Evolutionary conservation across 2,113 vertebrate genomes (phyloP).

Genomic region (Apodemus speciosus): DNA sequence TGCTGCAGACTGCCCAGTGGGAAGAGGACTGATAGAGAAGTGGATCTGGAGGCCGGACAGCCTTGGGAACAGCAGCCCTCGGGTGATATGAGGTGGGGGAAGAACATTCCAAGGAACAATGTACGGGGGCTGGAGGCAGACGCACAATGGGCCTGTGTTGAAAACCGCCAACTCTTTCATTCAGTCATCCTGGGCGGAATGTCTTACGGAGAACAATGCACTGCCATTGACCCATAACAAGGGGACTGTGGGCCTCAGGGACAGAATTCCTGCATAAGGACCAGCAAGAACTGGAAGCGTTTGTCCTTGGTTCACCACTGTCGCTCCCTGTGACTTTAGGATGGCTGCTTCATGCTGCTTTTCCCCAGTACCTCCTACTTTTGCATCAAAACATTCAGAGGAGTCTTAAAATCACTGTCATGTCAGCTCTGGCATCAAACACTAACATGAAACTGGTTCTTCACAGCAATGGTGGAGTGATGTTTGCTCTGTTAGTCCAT

Average conservation of each 20-base stretch:
- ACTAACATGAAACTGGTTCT: background rate
- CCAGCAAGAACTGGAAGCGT: background rate
- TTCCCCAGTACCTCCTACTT: background rate
- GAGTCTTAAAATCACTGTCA: background rate
- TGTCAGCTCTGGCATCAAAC: background rate
- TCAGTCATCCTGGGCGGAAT: background rate
- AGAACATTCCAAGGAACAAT: background rate
- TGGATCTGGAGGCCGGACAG: background rate
- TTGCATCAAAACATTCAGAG: background rate
- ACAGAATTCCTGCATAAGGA: background rate
- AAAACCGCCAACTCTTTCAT: background rate
- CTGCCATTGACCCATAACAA: background rate
- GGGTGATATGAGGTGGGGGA: background rate
- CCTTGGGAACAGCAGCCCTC: background rate
- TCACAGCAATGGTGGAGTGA: background rate
- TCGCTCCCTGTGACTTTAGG: background rate
- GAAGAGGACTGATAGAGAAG: fast-evolving
- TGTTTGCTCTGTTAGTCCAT: background rate
- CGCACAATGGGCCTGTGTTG: background rate
- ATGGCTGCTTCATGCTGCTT: background rate
- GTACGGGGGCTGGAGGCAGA: fast-evolving
- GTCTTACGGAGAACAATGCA: fast-evolving
- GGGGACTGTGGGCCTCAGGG: background rate
- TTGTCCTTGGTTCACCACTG: background rate
- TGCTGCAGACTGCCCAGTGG: background rate